phyloP scores from a whole-genome alignment of 2,113 vertebrate genomes.

The Gavialis gangeticus region DNA sequence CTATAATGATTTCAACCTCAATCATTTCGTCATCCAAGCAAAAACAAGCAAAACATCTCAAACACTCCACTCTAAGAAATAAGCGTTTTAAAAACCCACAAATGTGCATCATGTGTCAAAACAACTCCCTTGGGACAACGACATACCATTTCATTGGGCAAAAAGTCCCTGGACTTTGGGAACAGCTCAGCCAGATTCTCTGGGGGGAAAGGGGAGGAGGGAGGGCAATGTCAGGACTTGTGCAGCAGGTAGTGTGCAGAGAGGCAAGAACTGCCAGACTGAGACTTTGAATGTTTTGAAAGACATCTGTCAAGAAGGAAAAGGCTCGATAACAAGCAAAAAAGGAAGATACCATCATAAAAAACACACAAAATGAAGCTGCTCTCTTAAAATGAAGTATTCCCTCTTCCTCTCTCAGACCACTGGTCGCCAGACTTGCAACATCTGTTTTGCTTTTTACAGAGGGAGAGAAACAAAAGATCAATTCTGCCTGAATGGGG shows the following conservation, averaged over 20 bases:
- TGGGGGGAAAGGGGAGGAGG: accelerated
- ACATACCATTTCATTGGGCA: not conserved
- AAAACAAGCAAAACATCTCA: not conserved
- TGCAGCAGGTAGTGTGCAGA: not conserved
- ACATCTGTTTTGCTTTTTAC: not conserved
- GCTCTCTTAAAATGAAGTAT: not conserved
- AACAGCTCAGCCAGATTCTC: not conserved
- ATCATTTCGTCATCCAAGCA: not conserved
- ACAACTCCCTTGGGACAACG: accelerated
- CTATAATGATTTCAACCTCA: not conserved
- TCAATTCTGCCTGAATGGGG: accelerated
- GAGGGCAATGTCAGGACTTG: not conserved
- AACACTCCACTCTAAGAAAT: not conserved
- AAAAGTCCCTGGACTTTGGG: not conserved
- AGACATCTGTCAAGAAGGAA: not conserved
- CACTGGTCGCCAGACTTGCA: not conserved
- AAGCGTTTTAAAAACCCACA: not conserved
- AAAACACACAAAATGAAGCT: not conserved
- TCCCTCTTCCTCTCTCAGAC: not conserved
- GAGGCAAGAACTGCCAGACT: not conserved
- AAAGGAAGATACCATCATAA: not conserved
- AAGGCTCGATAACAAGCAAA: not conserved
- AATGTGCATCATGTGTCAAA: not conserved
- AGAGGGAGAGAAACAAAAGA: accelerated
- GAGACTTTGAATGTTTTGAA: not conserved